These are phyloP conservation scores for Oscheius myriophilus DNA, from an alignment of 2,888 invertebrate genomes.

Conservation along the genomic window DNA sequence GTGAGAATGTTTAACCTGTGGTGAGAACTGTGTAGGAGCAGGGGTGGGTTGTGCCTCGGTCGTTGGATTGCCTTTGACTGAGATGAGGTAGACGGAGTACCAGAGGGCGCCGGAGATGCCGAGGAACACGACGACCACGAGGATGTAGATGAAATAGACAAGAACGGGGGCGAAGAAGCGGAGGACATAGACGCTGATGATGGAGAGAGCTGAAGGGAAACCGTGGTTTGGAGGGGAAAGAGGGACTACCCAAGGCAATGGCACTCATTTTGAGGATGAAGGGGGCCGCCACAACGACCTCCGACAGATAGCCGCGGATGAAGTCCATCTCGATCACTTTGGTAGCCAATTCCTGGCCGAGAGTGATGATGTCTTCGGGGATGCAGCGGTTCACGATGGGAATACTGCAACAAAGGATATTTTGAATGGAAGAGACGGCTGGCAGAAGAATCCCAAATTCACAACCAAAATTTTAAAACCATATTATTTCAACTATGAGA, in stretches of 20 bases:
- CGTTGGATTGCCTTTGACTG: background rate
- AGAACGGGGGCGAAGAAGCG: conserved; percentile 28
- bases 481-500: background rate
- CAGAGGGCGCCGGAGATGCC: conserved; percentile 24
- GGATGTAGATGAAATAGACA: conserved; percentile 28
- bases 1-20: too few species aligned
- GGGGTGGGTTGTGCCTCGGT: too few species aligned
- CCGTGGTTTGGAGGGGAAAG: background rate
- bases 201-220: conserved; percentile 11
- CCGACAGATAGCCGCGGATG: conserved; percentile 22
- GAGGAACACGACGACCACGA: conserved; percentile 15
- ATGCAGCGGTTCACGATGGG: conserved; percentile 27
- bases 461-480: too few species aligned
- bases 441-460: too few species aligned
- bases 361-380: conserved; percentile 26
- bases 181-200: conserved; percentile 22
- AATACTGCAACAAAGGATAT: conserved; percentile 2
- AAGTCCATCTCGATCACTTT: conserved; percentile 33
- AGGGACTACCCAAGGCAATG: conserved; percentile 15
- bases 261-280: conserved; percentile 27
- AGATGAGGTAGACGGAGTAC: conserved; percentile 26
- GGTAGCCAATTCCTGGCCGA: conserved; percentile 19
- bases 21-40: too few species aligned
- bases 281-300: conserved; percentile 14
- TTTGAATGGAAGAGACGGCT: too few species aligned